These are phyloP conservation scores for Maniola jurtina DNA, from an alignment of 1,140 invertebrate genomes.

Conservation along the genomic window DNA sequence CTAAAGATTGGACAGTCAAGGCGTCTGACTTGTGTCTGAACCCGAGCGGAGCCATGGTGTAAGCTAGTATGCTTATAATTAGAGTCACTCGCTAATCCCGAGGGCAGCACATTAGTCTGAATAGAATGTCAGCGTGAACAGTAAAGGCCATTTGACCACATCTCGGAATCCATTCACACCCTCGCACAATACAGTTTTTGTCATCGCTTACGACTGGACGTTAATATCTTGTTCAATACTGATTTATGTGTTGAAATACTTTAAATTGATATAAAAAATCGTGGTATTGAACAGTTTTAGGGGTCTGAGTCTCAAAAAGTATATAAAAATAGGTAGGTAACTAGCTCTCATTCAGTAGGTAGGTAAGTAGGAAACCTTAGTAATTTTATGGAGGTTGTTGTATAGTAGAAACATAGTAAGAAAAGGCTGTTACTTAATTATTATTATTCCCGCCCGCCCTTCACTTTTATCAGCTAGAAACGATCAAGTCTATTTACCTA, in stretches of 20 bases:
- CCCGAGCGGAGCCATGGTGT: background rate
- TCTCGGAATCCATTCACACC: slow-evolving; percentile 45
- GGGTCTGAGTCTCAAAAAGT: background rate
- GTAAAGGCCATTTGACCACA: slow-evolving; percentile 58
- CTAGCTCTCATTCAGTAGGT: no score
- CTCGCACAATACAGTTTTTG: slow-evolving; percentile 59
- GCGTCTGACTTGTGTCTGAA: no score
- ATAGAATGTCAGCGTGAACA: slow-evolving; percentile 44
- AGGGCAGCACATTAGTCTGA: slow-evolving; percentile 34
- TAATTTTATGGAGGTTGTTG: no score
- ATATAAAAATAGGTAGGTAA: no score
- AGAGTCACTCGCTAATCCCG: slow-evolving; percentile 38
- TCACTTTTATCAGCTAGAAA: no score
- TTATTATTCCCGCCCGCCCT: no score
- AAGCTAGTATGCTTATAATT: slow-evolving; percentile 19
- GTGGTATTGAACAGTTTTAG: background rate
- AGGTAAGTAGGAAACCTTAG: no score
- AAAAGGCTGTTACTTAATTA: no score
- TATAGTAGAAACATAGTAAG: no score
- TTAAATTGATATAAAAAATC: slow-evolving; percentile 24
- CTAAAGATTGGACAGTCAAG: no score
- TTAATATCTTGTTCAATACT: slow-evolving; percentile 70
- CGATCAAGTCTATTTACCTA: no score
- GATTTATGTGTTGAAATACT: slow-evolving; percentile 62
- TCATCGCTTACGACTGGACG: slow-evolving; percentile 44